These are phyloP conservation scores for Syrphus vitripennis DNA, from an alignment of 2,888 invertebrate species.

Conservation along the genomic window DNA sequence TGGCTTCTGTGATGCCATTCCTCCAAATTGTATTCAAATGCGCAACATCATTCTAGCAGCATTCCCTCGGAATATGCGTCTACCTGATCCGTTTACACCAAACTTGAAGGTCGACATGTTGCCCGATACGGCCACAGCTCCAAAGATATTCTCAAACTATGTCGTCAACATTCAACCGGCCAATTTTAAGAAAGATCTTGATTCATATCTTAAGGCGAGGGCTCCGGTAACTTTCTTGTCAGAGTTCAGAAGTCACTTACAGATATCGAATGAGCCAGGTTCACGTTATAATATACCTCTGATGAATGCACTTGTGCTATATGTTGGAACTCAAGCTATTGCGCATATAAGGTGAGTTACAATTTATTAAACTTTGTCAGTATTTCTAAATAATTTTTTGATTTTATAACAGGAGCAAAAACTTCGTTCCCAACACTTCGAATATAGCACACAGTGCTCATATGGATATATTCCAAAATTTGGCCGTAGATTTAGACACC, in stretches of 20 bases:
- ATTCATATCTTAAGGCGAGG: slow-evolving; percentile 96
- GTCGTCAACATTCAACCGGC: slow-evolving; percentile 92
- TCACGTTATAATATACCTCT: slow-evolving; percentile 96
- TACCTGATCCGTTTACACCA: slow-evolving; percentile 99
- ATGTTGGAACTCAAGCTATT: slow-evolving; percentile 98
- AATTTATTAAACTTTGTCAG: not conserved
- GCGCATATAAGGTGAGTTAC: slow-evolving; percentile 85
- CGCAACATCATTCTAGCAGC: slow-evolving; percentile 98
- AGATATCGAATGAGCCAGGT: slow-evolving; percentile 93
- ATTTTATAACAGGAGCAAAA: slow-evolving; percentile 86
- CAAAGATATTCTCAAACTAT: slow-evolving; percentile 94
- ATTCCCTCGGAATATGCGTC: slow-evolving; percentile 98
- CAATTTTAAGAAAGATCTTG: slow-evolving; percentile 96
- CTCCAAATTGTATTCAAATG: slow-evolving; percentile 99
- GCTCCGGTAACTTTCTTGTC: slow-evolving; percentile 97
- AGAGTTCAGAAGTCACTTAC: slow-evolving; percentile 94
- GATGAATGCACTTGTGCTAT: slow-evolving; percentile 98
- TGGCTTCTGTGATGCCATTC: slow-evolving; percentile 99
- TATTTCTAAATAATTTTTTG: not conserved
- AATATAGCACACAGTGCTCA: slow-evolving; percentile 99
- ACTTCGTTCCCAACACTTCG: slow-evolving; percentile 95
- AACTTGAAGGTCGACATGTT: slow-evolving; percentile 96
- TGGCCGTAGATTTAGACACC: slow-evolving; percentile 98
- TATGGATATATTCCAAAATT: slow-evolving; percentile 99
- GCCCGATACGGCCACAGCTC: slow-evolving; percentile 93